A percentile compares a stretch with the other conserved stretches of the same genome.
Evolutionary conservation across 2,797 vertebrate species (phyloP).

Genomic region (Hybognathus amarus): DNA sequence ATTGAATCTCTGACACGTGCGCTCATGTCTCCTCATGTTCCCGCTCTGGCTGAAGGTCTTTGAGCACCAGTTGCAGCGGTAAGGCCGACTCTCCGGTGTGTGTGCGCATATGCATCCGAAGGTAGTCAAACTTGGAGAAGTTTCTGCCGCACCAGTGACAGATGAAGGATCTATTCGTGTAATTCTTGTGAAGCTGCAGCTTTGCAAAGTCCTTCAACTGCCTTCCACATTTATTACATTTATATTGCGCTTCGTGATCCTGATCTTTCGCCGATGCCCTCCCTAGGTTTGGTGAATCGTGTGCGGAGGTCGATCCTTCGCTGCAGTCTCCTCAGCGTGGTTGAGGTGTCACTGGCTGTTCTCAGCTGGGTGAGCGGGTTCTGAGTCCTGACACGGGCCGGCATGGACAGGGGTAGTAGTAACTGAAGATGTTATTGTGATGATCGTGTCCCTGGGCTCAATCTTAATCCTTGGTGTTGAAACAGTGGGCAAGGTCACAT

Average conservation of each 20-base stretch:
- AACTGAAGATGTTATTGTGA: constrained; percentile 53
- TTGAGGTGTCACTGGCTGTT: background rate
- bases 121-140: constrained; percentile 79
- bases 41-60: constrained; percentile 81
- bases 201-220: constrained; percentile 67
- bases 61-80: constrained; percentile 79
- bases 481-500: background rate
- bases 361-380: constrained; percentile 19
- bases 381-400: constrained; percentile 27
- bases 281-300: background rate
- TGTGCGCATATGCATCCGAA: constrained; percentile 79
- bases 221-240: constrained; percentile 76
- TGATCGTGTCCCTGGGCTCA: constrained; percentile 68
- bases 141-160: constrained; percentile 81
- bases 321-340: background rate
- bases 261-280: constrained; percentile 7
- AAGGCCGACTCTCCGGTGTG: constrained; percentile 81
- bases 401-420: constrained; percentile 47
- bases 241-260: constrained; percentile 59
- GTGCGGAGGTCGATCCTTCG: background rate
- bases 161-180: constrained; percentile 72
- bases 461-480: constrained; percentile 64
- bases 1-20: constrained; percentile 77
- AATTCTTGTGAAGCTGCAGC: constrained; percentile 74
- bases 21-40: constrained; percentile 78